These are phyloP conservation scores for Lagorchestes hirsutus DNA, from an alignment of 2,797 vertebrate species.

Conservation along the genomic window DNA sequence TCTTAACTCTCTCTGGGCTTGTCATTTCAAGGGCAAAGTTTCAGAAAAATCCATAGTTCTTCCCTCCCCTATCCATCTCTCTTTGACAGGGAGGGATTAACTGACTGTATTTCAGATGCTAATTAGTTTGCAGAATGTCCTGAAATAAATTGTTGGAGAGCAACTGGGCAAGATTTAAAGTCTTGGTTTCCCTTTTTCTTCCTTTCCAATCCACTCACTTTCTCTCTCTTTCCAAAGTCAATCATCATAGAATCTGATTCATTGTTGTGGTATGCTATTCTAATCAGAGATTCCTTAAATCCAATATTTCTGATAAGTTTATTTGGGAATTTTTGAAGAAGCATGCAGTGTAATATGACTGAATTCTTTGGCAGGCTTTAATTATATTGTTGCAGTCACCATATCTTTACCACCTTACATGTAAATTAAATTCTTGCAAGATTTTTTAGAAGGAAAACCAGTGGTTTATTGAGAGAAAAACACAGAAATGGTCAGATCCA, in stretches of 20 bases:
- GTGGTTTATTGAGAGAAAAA: background rate
- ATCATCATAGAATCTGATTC: background rate
- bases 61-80: background rate
- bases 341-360: background rate
- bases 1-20: slow-evolving; percentile 10
- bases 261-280: accelerated
- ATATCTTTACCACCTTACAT: background rate
- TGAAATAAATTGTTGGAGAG: background rate
- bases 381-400: background rate
- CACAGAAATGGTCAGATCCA: background rate
- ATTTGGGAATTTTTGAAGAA: background rate
- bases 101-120: background rate
- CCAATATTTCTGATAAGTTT: background rate
- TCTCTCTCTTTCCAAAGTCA: background rate
- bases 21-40: slow-evolving; percentile 15
- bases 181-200: too few species aligned
- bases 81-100: background rate
- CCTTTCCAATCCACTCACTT: too few species aligned
- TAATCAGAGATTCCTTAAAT: background rate
- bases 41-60: background rate
- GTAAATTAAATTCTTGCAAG: background rate
- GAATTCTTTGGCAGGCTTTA: background rate
- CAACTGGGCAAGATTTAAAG: too few species aligned
- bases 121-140: background rate
- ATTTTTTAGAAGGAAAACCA: background rate